Base-by-base conservation (phyloP, 2,113 vertebrate species). In the Typhlomys cinereus region DNA sequence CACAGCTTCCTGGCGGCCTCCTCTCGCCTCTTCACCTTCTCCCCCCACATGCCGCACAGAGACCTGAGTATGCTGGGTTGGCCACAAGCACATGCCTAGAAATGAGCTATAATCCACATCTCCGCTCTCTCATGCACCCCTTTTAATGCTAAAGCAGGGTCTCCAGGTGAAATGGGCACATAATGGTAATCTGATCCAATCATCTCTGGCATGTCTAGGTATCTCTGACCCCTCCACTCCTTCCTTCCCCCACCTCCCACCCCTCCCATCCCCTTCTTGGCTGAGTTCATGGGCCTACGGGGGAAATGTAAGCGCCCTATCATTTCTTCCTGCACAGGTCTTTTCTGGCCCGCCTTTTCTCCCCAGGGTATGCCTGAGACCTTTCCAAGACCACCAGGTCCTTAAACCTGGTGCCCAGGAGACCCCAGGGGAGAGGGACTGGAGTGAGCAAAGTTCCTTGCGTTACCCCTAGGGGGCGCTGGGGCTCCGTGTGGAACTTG, bases 391-490 rank as follows among this genome's bases (percentile, higher is more conserved):
- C 31, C 75, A 0, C 5, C 52, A 61, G 15, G 34, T 62, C 25
- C 57, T 17, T 70, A 21, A 10, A 21, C 41, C n/a, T 31, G 3
- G 50, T 14, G 41, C 59, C 5, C 10, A 1, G 36, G 44, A 59
- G 27, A 52, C 54, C 15, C 25, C 39, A 14, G 18, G 12, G 57
- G 8, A 4, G 18, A 27, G 31, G 7, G 36, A 74, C 8, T n/a
- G 52, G 64, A 29, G 2, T 7, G 7, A 7, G 36, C 13, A 62
- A n/a, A 21, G 34, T 85, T 85, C 64, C 50, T 4, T 0, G 3
- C 4, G 14, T 48, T 52, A 61, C 84, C 94, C 2, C 82, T 88
- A 93, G 93, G 59, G 62, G 92, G 88, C 5, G n/a, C 85, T 27
- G 36, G 59, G 27, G 13, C 61, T 48, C 34, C 6, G 3, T 21